Percentiles rank a stretch among this genome's conserved stretches.
Evolutionary conservation across 1,140 invertebrate genomes (phyloP).

Genomic region (Lucilia cuprina): DNA sequence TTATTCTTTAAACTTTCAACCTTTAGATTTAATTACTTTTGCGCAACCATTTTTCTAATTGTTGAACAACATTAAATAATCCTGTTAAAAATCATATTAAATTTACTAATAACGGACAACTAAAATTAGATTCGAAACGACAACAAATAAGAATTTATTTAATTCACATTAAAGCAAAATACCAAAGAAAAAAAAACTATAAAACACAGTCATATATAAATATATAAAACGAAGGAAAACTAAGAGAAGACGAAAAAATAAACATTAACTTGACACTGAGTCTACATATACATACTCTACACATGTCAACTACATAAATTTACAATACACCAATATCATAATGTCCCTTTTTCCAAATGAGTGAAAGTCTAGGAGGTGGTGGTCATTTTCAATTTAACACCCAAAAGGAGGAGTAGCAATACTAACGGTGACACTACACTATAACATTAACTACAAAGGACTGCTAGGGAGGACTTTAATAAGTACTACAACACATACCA

Average conservation of each 20-base stretch:
- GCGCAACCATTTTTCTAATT: background rate
- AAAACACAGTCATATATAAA: background rate
- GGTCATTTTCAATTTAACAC: background rate
- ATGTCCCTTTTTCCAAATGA: background rate
- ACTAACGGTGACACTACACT: background rate
- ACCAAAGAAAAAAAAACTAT: background rate
- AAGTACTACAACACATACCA: background rate
- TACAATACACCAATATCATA: background rate
- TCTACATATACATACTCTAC: background rate
- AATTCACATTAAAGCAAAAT: background rate
- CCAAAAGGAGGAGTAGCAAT: constrained; percentile 1
- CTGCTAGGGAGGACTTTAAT: too few relatives aligned
- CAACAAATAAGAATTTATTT: background rate
- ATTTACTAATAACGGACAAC: constrained; percentile 16
- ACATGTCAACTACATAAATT: background rate
- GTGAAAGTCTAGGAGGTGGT: background rate
- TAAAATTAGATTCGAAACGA: background rate
- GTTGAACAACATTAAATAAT: background rate
- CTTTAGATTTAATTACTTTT: too few relatives aligned
- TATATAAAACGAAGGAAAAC: background rate
- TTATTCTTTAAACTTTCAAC: too few relatives aligned
- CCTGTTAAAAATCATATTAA: constrained; percentile 23
- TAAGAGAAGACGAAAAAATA: too few relatives aligned
- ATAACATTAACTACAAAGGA: background rate
- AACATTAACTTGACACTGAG: constrained; percentile 23